These are phyloP conservation scores for Trichonephila clavata DNA, from an alignment of 1,140 invertebrate genomes.

Conservation along the genomic window DNA sequence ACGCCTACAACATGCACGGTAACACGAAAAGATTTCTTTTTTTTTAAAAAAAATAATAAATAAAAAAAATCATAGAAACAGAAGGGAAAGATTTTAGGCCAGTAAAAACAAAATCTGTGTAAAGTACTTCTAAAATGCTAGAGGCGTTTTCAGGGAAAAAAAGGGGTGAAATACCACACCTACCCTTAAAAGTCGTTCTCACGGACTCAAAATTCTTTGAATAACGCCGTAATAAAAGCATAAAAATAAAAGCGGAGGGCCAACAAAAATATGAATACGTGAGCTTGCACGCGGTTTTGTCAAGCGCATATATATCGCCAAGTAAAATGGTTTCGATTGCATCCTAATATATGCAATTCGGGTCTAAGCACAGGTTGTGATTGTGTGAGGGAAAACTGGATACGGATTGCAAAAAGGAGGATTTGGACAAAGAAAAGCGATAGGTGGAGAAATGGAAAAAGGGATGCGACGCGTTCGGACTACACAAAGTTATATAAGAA, in stretches of 20 bases:
- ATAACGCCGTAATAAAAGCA: constrained; percentile 43
- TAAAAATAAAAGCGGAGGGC: background rate
- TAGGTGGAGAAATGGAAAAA: constrained; percentile 8
- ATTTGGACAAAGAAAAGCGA: background rate
- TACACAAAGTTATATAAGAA: background rate
- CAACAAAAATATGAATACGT: constrained; percentile 68
- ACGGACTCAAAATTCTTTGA: background rate
- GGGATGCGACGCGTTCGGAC: constrained; percentile 52
- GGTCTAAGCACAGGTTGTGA: constrained; percentile 47
- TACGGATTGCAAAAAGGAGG: constrained; percentile 11
- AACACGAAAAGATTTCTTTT: background rate
- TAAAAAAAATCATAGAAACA: background rate
- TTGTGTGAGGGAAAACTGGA: constrained; percentile 24
- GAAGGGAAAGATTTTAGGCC: constrained; percentile 30
- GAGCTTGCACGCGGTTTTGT: constrained; percentile 35
- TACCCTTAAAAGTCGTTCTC: constrained; percentile 59
- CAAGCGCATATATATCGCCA: constrained; percentile 41
- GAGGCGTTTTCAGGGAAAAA: constrained; percentile 21
- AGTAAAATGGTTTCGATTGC: constrained; percentile 46
- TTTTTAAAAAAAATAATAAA: background rate
- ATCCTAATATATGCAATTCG: constrained; percentile 69
- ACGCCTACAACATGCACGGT: background rate
- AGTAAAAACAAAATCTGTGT: constrained; percentile 58
- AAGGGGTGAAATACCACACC: constrained; percentile 71
- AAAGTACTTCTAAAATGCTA: constrained; percentile 61